phyloP scores from a whole-genome alignment of 2,888 invertebrate genomes.

The Chaetogeoica ovagalla region DNA sequence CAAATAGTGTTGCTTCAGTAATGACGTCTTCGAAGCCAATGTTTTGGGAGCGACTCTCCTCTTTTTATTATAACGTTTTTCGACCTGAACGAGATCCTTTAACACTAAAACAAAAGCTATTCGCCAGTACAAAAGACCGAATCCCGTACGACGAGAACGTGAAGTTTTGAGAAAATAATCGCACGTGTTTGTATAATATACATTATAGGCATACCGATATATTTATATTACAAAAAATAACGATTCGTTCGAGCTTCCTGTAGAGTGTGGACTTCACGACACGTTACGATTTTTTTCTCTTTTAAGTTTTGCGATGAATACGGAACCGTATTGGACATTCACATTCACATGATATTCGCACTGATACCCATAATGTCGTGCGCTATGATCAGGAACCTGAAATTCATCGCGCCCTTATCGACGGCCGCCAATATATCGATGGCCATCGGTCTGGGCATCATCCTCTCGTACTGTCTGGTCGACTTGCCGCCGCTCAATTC shows the following conservation, averaged over 20 bases:
- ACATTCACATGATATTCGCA: constrained; percentile 74
- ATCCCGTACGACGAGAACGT: no score
- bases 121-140: no score
- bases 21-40: no score
- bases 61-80: no score
- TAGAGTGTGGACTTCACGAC: neutral
- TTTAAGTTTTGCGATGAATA: constrained; percentile 70
- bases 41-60: no score
- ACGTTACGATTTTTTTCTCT: neutral
- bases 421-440: constrained; percentile 78
- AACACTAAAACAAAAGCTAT: no score
- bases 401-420: constrained; percentile 77
- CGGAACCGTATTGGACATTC: constrained; percentile 63
- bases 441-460: constrained; percentile 73
- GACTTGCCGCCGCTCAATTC: constrained; percentile 70
- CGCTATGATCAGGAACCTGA: constrained; percentile 76
- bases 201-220: no score
- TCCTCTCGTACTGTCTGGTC: constrained; percentile 74
- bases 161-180: no score
- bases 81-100: no score
- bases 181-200: no score
- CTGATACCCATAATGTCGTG: constrained; percentile 73
- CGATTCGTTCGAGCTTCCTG: neutral
- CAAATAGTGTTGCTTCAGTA: no score
- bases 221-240: no score